Evolutionary conservation across 1,140 invertebrate genomes (phyloP).

Genomic region (Olivierus martensii): DNA sequence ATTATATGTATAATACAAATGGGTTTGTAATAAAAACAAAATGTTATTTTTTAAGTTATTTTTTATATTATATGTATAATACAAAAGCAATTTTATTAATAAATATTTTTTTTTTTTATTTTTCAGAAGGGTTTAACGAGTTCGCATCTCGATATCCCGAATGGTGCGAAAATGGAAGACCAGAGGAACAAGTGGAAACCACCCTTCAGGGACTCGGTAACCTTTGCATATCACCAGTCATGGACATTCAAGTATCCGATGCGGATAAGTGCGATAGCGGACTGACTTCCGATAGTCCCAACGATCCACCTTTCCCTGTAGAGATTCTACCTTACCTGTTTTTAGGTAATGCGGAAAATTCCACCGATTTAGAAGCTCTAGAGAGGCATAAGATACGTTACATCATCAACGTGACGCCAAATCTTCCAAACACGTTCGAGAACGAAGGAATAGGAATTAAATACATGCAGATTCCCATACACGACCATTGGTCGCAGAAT

Average conservation of each 20-base stretch:
- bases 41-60: too few species aligned
- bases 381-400: slow-evolving; percentile 48
- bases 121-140: slow-evolving; percentile 65
- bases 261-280: slow-evolving; percentile 15
- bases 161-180: slow-evolving; percentile 54
- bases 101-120: slow-evolving; percentile 24
- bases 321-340: slow-evolving; percentile 75
- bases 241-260: slow-evolving; percentile 2
- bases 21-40: too few species aligned
- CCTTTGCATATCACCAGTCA: slow-evolving; percentile 25
- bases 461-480: slow-evolving; percentile 67
- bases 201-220: slow-evolving; percentile 31
- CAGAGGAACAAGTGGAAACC: slow-evolving; percentile 28
- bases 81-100: too few species aligned
- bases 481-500: slow-evolving; percentile 74
- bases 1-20: too few species aligned
- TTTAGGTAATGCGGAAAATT: slow-evolving; percentile 71
- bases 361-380: slow-evolving; percentile 53
- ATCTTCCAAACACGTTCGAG: slow-evolving; percentile 65
- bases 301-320: slow-evolving; percentile 53
- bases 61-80: too few species aligned
- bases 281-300: slow-evolving; percentile 35
- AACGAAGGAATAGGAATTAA: slow-evolving; percentile 52
- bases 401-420: slow-evolving; percentile 68
- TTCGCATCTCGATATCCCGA: slow-evolving; percentile 72